Evolutionary conservation across 23 tunicate genomes (phyloP).

Genomic region (Ascidia mentula): DNA sequence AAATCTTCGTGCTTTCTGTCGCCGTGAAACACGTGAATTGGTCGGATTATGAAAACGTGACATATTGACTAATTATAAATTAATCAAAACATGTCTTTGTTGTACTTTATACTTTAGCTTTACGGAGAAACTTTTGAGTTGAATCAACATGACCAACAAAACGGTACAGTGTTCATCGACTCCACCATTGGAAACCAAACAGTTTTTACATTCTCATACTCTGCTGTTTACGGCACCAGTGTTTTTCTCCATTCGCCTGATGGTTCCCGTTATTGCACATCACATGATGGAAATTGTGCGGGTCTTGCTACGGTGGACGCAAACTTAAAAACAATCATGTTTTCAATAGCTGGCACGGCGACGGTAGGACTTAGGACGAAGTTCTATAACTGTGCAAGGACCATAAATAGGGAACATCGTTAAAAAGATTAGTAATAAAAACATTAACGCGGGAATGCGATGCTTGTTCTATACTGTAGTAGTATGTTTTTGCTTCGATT

Average conservation of each 20-base stretch:
- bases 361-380: too few relatives aligned
- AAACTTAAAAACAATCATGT: slow-evolving; percentile 24
- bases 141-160: background rate
- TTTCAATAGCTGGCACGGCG: slow-evolving; percentile 48
- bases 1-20: too few relatives aligned
- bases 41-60: too few relatives aligned
- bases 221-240: slow-evolving; percentile 8
- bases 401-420: too few relatives aligned
- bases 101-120: too few relatives aligned
- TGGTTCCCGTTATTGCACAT: slow-evolving; percentile 19
- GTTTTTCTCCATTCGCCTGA: slow-evolving; percentile 19
- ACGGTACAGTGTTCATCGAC: slow-evolving; percentile 35
- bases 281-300: background rate
- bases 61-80: too few relatives aligned
- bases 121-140: background rate
- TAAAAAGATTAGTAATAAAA: too few relatives aligned
- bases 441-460: too few relatives aligned
- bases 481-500: background rate
- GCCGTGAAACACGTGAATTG: too few relatives aligned
- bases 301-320: background rate
- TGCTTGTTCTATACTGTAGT: too few relatives aligned
- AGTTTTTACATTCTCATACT: slow-evolving; percentile 43
- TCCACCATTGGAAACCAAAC: slow-evolving; percentile 57
- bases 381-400: too few relatives aligned
- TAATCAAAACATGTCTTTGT: too few relatives aligned